These are phyloP conservation scores for Spermophilus dauricus DNA, from an alignment of 2,113 vertebrate genomes.

Conservation along the genomic window DNA sequence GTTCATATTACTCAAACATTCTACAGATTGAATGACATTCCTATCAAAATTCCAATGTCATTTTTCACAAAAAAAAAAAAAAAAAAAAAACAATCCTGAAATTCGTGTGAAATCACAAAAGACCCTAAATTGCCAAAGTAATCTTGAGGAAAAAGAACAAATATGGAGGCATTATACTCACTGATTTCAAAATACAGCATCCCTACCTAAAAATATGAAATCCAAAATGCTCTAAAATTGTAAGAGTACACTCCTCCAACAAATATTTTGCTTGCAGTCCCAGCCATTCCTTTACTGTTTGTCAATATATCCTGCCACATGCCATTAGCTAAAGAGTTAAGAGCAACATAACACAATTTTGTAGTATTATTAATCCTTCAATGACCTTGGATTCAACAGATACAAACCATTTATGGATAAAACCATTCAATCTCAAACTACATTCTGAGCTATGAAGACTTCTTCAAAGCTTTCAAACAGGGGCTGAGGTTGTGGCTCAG, in stretches of 20 bases:
- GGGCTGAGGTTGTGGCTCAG: neutral
- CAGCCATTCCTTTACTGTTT: neutral
- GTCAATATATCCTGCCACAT: neutral
- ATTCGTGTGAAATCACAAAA: too few species aligned
- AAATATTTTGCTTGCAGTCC: neutral
- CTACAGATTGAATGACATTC: too few species aligned
- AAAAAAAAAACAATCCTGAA: too few species aligned
- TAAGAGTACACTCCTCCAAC: neutral
- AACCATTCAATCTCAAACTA: slow-evolving; percentile 6
- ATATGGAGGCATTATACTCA: too few species aligned
- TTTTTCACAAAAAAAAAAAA: too few species aligned
- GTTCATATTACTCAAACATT: too few species aligned
- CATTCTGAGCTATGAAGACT: neutral
- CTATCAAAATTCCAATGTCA: too few species aligned
- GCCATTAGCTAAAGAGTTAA: neutral
- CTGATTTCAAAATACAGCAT: too few species aligned
- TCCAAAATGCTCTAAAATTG: too few species aligned
- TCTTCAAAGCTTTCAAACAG: neutral
- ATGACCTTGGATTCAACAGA: slow-evolving; percentile 22
- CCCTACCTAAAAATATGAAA: too few species aligned
- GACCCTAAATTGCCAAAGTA: too few species aligned
- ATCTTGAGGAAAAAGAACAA: too few species aligned
- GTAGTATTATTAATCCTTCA: neutral
- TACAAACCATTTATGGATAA: slow-evolving; percentile 1
- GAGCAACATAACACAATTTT: neutral